Evolutionary conservation across 1,140 invertebrate species (phyloP).

Genomic region (Drosophila auraria): DNA sequence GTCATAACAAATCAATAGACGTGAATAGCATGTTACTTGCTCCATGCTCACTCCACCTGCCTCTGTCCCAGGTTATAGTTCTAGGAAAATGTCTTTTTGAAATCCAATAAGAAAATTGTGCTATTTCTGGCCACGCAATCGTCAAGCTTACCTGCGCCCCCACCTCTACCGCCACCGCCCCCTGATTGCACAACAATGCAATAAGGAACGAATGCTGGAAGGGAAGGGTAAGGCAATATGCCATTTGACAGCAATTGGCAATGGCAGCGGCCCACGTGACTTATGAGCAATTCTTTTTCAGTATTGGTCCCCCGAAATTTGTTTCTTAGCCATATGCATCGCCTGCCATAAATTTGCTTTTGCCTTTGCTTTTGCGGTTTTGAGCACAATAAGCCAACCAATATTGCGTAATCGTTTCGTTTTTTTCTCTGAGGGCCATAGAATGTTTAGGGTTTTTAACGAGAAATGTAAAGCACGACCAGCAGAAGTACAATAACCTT

Average conservation of each 20-base stretch:
- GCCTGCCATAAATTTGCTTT: conserved; percentile 55
- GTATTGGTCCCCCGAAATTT: conserved; percentile 37
- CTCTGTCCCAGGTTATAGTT: neutral
- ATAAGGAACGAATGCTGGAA: conserved; percentile 25
- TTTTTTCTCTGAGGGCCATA: neutral
- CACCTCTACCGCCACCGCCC: conserved; percentile 9
- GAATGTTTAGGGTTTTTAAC: conserved; percentile 12
- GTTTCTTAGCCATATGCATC: conserved; percentile 41
- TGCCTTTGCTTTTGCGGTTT: conserved; percentile 53
- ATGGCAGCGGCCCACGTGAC: conserved; percentile 35
- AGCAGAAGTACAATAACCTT: conserved; percentile 5
- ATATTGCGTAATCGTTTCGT: conserved; percentile 45
- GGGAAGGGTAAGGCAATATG: conserved; percentile 52
- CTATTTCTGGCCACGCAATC: conserved; percentile 65
- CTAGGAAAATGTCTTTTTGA: conserved; percentile 59
- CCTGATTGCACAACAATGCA: conserved; percentile 73
- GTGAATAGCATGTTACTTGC: conserved; percentile 46
- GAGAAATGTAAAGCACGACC: neutral
- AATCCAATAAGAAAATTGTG: conserved; percentile 67
- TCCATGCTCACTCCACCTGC: conserved; percentile 14
- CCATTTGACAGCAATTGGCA: conserved; percentile 72
- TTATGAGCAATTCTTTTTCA: conserved; percentile 38
- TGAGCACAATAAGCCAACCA: conserved; percentile 45
- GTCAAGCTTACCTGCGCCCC: conserved; percentile 41
- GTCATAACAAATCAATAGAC: conserved; percentile 76